Conservation (phyloP, 2,888 invertebrate species). For the Cantharis rustica region DNA sequence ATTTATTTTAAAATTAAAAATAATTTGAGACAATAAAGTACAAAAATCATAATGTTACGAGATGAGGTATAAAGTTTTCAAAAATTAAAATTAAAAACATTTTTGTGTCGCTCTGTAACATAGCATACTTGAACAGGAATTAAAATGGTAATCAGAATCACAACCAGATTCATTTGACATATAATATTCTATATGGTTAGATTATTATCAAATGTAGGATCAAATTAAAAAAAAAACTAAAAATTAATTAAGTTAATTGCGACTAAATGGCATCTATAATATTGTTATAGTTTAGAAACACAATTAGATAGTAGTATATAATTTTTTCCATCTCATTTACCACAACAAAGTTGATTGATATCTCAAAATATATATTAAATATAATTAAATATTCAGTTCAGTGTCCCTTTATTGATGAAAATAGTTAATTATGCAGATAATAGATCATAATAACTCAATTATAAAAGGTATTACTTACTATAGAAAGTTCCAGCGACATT, state of each 20-base stretch:
- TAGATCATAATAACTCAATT: conserved; percentile 17
- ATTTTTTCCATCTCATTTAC: conserved; percentile 4
- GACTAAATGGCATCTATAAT: neutral
- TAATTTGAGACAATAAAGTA: too few relatives aligned
- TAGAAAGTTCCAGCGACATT: conserved; percentile 4
- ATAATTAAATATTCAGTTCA: conserved; percentile 31
- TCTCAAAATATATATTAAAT: conserved; percentile 29
- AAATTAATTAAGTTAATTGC: neutral
- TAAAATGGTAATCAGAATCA: too few relatives aligned
- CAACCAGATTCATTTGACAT: too few relatives aligned
- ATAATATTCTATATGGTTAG: neutral
- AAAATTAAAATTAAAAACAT: too few relatives aligned
- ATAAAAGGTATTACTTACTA: conserved; percentile 4
- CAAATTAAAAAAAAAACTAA: neutral
- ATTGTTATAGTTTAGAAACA: neutral
- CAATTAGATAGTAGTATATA: neutral
- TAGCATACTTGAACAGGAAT: too few relatives aligned
- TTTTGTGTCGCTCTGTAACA: too few relatives aligned
- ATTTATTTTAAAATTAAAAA: too few relatives aligned
- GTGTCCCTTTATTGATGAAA: conserved; percentile 20
- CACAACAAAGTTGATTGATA: conserved; percentile 14
- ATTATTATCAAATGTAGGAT: neutral
- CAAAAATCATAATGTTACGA: too few relatives aligned
- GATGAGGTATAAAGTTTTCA: too few relatives aligned
- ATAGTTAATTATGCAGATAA: conserved; percentile 28